phyloP scores from a whole-genome alignment of 2,113 vertebrate genomes.

The Bos javanicus region DNA sequence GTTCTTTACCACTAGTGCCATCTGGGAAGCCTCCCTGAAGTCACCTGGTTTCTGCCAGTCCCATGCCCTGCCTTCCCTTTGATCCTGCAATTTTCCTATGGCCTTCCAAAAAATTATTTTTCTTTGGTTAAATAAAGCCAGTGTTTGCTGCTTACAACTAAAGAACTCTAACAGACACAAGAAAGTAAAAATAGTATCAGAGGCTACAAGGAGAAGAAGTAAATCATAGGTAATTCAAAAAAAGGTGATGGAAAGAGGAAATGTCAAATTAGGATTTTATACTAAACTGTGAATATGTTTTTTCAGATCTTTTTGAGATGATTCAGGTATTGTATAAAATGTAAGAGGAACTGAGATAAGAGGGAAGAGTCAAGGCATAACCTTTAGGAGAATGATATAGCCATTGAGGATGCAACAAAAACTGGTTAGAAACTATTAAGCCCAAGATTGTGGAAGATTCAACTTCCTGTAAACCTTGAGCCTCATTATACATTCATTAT shows the following conservation, averaged over 20 bases:
- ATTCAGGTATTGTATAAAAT: not conserved
- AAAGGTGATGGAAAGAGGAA: not conserved
- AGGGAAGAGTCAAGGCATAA: not conserved
- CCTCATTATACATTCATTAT: not conserved
- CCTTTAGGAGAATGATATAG: not conserved
- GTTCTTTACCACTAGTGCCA: not conserved
- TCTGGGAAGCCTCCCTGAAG: not conserved
- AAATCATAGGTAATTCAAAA: not conserved
- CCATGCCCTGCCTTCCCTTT: not conserved
- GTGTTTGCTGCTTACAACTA: not conserved
- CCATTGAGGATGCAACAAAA: not conserved
- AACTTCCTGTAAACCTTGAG: not conserved
- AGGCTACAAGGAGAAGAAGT: not conserved
- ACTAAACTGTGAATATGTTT: not conserved
- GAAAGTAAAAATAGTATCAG: not conserved
- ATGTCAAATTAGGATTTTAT: not conserved
- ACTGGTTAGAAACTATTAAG: not conserved
- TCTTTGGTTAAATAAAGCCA: not conserved
- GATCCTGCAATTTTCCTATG: not conserved
- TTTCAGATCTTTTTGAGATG: not conserved
- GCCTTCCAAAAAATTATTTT: not conserved
- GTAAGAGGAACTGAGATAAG: not conserved
- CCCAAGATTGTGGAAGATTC: not conserved
- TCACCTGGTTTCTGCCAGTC: not conserved
- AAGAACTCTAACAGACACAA: not conserved